phyloP scores from a whole-genome alignment of 2,888 invertebrate genomes.

The Nephrocerus scutellatus region DNA sequence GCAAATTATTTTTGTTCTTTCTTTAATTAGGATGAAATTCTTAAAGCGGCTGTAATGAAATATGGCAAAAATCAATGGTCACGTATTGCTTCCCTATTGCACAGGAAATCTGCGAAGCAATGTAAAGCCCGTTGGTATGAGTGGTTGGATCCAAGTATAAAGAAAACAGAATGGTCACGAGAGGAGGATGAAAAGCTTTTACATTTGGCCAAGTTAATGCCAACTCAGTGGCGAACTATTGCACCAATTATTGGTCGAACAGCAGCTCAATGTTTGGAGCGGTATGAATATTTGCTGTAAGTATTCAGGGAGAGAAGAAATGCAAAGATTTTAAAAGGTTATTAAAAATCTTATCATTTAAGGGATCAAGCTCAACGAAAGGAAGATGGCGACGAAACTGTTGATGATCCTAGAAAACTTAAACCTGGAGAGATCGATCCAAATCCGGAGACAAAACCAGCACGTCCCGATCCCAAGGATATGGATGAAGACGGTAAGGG shows the following conservation, averaged over 20 bases:
- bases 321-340: neutral
- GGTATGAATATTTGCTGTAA: constrained; percentile 93
- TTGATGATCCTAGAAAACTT: constrained; percentile 92
- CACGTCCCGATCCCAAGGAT: constrained; percentile 97
- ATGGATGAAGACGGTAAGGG: constrained; percentile 96
- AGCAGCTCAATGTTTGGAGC: constrained; percentile 95
- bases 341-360: neutral
- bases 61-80: constrained; percentile 99
- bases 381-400: constrained; percentile 86
- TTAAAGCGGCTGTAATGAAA: constrained; percentile 99
- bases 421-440: constrained; percentile 99
- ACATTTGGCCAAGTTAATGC: constrained; percentile 97
- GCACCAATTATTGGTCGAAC: constrained; percentile 98
- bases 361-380: constrained; percentile 97
- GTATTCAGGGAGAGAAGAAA: constrained; percentile 25
- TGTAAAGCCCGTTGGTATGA: constrained; percentile 99
- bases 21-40: constrained; percentile 86
- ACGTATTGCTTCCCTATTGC: constrained; percentile 93
- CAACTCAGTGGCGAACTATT: constrained; percentile 99
- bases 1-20: constrained; percentile 5
- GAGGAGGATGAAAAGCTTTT: constrained; percentile 98
- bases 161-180: constrained; percentile 99
- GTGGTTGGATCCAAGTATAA: constrained; percentile 99
- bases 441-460: constrained; percentile 99
- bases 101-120: constrained; percentile 98